Conservation (phyloP, 2,797 vertebrate species). For the Petrocephalus sullivani region DNA sequence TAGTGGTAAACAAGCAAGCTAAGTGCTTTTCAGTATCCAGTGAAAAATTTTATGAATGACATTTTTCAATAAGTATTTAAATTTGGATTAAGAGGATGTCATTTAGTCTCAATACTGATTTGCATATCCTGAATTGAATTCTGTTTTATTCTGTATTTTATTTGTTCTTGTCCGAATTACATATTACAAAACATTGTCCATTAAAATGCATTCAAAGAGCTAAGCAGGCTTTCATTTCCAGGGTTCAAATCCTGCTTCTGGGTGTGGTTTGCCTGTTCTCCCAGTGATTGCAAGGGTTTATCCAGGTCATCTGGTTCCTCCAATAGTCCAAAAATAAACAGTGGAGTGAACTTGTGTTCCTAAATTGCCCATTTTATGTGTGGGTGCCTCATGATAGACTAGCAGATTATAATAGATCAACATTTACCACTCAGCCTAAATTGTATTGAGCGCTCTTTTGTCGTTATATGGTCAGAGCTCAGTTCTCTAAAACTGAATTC, state of each 20-base stretch:
- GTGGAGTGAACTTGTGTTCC: neutral
- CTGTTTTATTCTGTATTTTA: neutral
- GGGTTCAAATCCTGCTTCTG: neutral
- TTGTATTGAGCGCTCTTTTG: neutral
- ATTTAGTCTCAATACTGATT: neutral
- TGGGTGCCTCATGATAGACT: neutral
- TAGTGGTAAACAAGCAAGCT: neutral
- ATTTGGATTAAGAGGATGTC: neutral
- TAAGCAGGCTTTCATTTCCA: neutral
- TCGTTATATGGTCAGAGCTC: neutral
- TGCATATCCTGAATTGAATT: neutral
- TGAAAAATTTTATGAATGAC: neutral
- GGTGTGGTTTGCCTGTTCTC: neutral
- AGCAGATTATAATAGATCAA: neutral
- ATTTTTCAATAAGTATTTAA: neutral
- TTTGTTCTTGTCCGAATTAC: neutral
- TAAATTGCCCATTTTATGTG: neutral
- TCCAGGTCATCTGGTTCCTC: neutral
- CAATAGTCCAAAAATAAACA: neutral
- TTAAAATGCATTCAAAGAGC: neutral
- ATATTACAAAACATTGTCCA: neutral
- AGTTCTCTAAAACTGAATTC: neutral
- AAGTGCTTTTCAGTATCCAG: neutral
- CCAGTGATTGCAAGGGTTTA: neutral
- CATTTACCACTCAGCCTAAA: neutral